Base-by-base conservation (phyloP, 1,140 invertebrate species). In the Ceratosolen solmsi region DNA sequence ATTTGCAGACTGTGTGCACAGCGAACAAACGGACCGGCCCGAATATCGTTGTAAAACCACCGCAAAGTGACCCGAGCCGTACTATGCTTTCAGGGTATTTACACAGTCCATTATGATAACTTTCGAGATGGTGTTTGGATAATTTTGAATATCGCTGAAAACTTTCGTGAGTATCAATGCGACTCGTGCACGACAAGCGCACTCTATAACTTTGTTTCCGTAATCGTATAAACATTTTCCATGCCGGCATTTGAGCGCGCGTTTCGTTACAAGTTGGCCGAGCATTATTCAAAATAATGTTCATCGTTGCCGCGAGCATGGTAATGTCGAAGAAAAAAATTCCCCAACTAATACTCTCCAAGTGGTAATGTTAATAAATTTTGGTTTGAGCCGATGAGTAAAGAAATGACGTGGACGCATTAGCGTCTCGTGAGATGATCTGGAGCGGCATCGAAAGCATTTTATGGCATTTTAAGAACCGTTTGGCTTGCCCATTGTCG, bases 11-110 rank as follows among this genome's bases (percentile, higher is more conserved):
- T 68, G 9, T 38, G 63, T 20, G 63, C 27, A 11, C 1, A 38
- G 60, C 11, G 58, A 25, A 30, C 3, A 60, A 30, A 1, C 25
- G 85, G 60, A 84, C 82, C 86, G 75, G 74, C 68, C 82, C 84
- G 65, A 82, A 85, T 25, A 30, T 65, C 73, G 72, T n/a, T 36
- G 36, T 46, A 49, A 77, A 82, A 72, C 80, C 74, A 77, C 73
- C 60, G 41, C 80, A 72, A 60, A 82, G 74, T 72, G 80, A 82
- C 65, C 65, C 54, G 38, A 77, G 70, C 74, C 71, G 9, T 72
- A 77, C 80, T 82, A 82, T 72, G 80, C 80, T 82, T 82, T 77
- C 41, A 82, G 74, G 51, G 20, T 72, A 82, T 81, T 81, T 81
- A 70, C 60, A 70, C 41, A 72, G 60, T 75, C 60, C 72, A 81